These are phyloP conservation scores for Bergia puertoricense DNA, from an alignment of 92 coral and sea anemone genomes.

Conservation along the genomic window DNA sequence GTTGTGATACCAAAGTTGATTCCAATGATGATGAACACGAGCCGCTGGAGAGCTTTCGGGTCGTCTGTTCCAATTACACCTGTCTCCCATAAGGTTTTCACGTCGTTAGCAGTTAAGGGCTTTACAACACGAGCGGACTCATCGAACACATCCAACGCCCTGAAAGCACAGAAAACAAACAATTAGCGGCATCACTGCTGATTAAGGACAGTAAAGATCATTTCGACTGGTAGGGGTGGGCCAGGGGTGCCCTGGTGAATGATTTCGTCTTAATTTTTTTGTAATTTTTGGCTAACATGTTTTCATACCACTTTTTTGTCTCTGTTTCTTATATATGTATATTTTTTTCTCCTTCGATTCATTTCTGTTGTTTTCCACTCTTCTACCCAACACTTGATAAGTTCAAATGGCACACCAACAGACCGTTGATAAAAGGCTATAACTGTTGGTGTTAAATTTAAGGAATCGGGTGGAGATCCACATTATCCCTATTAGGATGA, in stretches of 20 bases:
- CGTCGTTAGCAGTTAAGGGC: conserved; percentile 66
- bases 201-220: background rate
- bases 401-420: no score
- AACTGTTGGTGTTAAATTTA: no score
- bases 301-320: no score
- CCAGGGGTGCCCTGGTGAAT: no score
- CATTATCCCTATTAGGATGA: no score
- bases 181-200: background rate
- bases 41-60: conserved; percentile 76
- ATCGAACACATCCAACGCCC: conserved; percentile 31
- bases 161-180: background rate
- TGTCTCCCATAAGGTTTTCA: conserved; percentile 70
- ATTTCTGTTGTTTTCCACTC: no score
- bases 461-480: no score
- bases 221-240: background rate
- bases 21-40: conserved; percentile 74
- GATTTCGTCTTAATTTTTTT: background rate
- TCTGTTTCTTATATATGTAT: no score
- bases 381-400: no score
- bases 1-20: conserved; percentile 86
- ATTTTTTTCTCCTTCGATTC: no score
- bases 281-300: background rate
- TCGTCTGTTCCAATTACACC: conserved; percentile 75
- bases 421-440: no score
- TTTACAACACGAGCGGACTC: conserved; percentile 48